A percentile compares a stretch with the other conserved stretches of the same genome.
Evolutionary conservation across 1,140 invertebrate genomes (phyloP).

Genomic region (Dendrolimus punctatus): DNA sequence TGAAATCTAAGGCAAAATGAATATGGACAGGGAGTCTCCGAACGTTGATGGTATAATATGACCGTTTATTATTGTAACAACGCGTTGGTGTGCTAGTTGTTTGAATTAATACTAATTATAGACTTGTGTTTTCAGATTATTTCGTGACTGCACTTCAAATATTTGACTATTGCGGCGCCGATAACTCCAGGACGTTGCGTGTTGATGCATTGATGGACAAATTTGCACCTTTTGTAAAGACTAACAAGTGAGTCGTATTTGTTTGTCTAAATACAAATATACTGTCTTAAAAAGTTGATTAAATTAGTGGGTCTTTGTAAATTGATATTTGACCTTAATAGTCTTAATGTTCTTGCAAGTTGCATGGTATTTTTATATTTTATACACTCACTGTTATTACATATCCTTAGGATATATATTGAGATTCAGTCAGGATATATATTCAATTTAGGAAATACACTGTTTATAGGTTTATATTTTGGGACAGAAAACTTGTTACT

Average conservation of each 20-base stretch:
- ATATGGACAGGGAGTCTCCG: slow-evolving; percentile 34
- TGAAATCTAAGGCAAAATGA: slow-evolving; percentile 27
- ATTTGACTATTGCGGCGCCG: slow-evolving; percentile 54
- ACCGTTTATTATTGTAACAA: slow-evolving; percentile 38
- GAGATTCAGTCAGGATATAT: too few species aligned
- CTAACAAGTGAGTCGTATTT: slow-evolving; percentile 48
- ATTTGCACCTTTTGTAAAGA: slow-evolving; percentile 57
- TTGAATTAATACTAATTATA: slow-evolving; percentile 23
- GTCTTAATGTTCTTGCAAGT: too few species aligned
- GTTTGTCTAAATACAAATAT: slow-evolving; percentile 1
- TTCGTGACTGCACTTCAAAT: slow-evolving; percentile 53
- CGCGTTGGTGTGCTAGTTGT: slow-evolving; percentile 48
- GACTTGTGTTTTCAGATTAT: slow-evolving; percentile 51
- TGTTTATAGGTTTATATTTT: too few species aligned
- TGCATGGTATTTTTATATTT: too few species aligned
- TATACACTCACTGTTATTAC: too few species aligned
- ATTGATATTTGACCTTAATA: too few species aligned
- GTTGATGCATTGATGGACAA: slow-evolving; percentile 57
- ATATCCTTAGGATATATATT: too few species aligned
- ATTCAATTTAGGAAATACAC: too few species aligned
- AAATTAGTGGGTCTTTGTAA: too few species aligned
- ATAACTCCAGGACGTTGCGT: slow-evolving; percentile 38
- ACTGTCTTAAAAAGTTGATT: too few species aligned
- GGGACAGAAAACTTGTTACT: too few species aligned
- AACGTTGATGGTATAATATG: slow-evolving; percentile 41